Conservation (phyloP, 2,888 invertebrate species). For the Himalopsyche kuldschensis region DNA sequence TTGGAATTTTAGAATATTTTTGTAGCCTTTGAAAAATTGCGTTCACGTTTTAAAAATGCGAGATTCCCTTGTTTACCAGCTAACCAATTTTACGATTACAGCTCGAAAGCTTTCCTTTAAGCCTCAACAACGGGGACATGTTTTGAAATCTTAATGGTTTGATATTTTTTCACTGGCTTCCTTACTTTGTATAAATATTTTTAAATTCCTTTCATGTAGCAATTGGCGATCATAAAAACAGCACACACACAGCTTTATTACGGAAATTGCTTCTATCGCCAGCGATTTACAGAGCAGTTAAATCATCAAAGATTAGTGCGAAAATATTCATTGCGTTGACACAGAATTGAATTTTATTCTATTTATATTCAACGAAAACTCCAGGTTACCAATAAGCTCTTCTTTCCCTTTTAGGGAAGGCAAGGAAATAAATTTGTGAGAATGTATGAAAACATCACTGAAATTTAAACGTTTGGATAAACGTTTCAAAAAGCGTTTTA, state of each 20-base stretch:
- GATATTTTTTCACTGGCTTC: not conserved
- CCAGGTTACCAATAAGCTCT: too few relatives aligned
- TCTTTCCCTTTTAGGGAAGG: too few relatives aligned
- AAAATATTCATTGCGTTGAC: too few relatives aligned
- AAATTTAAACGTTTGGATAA: too few relatives aligned
- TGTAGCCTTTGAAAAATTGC: not conserved
- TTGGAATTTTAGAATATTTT: not conserved
- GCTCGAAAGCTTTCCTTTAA: not conserved
- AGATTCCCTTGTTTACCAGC: constrained; percentile 3
- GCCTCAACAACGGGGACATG: not conserved
- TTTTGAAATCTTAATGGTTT: not conserved
- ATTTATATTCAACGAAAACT: too few relatives aligned
- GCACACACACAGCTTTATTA: not conserved
- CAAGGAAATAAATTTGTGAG: too few relatives aligned
- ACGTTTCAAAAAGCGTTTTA: too few relatives aligned
- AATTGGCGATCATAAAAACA: not conserved
- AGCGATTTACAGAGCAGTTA: not conserved
- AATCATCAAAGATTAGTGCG: not conserved
- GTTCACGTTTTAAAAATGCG: constrained; percentile 10
- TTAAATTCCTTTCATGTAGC: not conserved
- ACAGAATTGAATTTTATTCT: too few relatives aligned
- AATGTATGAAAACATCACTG: too few relatives aligned
- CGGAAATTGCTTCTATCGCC: not conserved
- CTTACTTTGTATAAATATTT: not conserved
- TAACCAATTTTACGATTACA: not conserved